Percentiles rank a stretch among this genome's conserved stretches.
phyloP scores from a whole-genome alignment of 2,113 vertebrate species.

The human (Homo sapiens) region DNA sequence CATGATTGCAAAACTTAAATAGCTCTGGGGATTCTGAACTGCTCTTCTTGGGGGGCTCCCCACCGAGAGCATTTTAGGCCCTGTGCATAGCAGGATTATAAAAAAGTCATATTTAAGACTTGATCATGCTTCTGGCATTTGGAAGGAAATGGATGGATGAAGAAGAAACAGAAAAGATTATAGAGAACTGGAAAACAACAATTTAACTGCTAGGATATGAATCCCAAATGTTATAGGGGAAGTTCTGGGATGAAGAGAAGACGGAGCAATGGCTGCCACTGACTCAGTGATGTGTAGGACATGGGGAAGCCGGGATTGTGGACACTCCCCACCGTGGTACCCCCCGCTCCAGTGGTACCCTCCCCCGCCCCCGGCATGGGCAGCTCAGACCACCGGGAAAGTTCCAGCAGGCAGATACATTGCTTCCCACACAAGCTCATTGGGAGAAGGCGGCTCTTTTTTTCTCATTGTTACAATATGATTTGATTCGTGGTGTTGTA shows the following conservation, averaged over 20 bases:
- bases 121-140: neutral
- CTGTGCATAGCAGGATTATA: neutral
- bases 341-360: no score
- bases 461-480: neutral
- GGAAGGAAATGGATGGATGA: neutral
- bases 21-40: neutral
- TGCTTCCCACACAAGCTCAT: neutral
- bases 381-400: neutral
- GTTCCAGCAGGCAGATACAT: neutral
- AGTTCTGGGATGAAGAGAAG: neutral
- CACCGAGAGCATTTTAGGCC: rapidly evolving
- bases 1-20: rapidly evolving
- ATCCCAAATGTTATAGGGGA: neutral
- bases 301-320: rapidly evolving
- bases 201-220: neutral
- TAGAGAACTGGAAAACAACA: neutral
- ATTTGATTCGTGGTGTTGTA: neutral
- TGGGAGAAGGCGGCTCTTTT: rapidly evolving
- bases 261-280: neutral
- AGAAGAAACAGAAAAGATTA: neutral
- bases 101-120: neutral
- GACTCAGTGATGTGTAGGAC: no score
- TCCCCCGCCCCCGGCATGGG: neutral
- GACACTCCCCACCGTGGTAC: no score
- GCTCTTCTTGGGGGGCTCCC: neutral